Percentiles rank a stretch among this genome's conserved stretches.
Evolutionary conservation across 2,797 vertebrate species (phyloP).

Genomic region (Hephaestus fuliginosus): DNA sequence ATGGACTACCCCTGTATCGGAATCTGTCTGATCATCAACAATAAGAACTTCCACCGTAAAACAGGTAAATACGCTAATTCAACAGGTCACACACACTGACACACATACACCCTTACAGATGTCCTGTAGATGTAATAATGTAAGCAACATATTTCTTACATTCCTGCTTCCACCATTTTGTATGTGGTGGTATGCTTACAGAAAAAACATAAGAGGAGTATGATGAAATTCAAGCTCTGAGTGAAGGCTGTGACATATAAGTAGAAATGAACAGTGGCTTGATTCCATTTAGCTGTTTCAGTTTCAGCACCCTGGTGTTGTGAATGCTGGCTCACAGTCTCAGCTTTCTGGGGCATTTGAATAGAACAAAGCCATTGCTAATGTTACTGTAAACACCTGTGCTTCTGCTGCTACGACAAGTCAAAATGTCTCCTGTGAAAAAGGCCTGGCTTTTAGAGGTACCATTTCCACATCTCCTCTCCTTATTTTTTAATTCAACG

Average conservation of each 20-base stretch:
- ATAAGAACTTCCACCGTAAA: conserved; percentile 68
- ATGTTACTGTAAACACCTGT: too few relatives aligned
- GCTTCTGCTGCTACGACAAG: background rate
- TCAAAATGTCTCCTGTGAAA: too few relatives aligned
- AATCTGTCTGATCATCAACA: conserved; percentile 78
- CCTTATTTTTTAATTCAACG: background rate
- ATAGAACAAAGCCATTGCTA: background rate
- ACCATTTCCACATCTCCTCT: too few relatives aligned
- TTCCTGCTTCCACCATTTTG: background rate
- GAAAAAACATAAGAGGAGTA: background rate
- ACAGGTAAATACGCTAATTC: conserved; percentile 44
- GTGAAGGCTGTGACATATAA: too few relatives aligned
- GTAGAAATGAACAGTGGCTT: background rate
- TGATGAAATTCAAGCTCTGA: background rate
- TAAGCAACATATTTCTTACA: background rate
- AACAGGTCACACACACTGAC: background rate
- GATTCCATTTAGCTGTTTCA: background rate
- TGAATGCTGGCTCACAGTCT: background rate
- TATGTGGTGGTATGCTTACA: background rate
- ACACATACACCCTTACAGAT: background rate
- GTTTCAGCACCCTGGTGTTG: background rate
- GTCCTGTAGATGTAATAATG: background rate
- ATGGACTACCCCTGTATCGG: conserved; percentile 72
- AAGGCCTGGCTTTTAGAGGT: too few relatives aligned
- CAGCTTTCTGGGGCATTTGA: background rate